Evolutionary conservation across 2,113 vertebrate genomes (phyloP).

Genomic region (Menidia beryllina): DNA sequence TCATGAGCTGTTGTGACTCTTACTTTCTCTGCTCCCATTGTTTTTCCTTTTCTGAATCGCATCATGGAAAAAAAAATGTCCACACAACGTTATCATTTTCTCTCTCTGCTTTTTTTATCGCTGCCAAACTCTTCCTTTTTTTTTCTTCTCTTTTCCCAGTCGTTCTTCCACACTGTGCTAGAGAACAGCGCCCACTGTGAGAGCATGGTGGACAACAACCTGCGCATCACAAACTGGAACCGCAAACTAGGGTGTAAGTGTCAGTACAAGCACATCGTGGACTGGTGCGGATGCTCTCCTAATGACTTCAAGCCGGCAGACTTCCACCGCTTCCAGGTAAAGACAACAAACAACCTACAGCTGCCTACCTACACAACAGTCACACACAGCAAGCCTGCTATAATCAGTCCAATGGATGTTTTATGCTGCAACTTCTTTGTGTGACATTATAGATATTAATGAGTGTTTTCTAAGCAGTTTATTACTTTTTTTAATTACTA

Average conservation of each 20-base stretch:
- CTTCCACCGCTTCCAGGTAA: constrained; percentile 98
- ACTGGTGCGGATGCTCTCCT: constrained; percentile 95
- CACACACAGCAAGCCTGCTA: not conserved
- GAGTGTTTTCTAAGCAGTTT: too few relatives aligned
- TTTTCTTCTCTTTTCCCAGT: constrained; percentile 67
- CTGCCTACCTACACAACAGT: not conserved
- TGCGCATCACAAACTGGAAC: constrained; percentile 97
- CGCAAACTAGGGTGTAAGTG: constrained; percentile 94
- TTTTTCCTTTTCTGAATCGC: constrained; percentile 51
- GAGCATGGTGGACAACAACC: constrained; percentile 95
- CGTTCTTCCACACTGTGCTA: constrained; percentile 92
- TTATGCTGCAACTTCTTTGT: not conserved
- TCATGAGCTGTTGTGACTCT: constrained; percentile 46
- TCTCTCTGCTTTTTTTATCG: constrained; percentile 14
- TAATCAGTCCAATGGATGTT: not conserved
- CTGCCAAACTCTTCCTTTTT: not conserved
- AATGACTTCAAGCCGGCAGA: constrained; percentile 94
- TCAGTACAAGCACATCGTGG: constrained; percentile 96
- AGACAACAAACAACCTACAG: too few relatives aligned
- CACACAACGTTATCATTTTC: constrained; percentile 45
- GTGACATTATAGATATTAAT: not conserved
- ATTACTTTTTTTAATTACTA: too few relatives aligned
- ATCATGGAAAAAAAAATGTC: constrained; percentile 33
- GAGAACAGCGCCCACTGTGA: constrained; percentile 91
- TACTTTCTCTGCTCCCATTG: constrained; percentile 25